Base-by-base conservation (phyloP, 2,797 vertebrate genomes). In the Xenopus petersii region DNA sequence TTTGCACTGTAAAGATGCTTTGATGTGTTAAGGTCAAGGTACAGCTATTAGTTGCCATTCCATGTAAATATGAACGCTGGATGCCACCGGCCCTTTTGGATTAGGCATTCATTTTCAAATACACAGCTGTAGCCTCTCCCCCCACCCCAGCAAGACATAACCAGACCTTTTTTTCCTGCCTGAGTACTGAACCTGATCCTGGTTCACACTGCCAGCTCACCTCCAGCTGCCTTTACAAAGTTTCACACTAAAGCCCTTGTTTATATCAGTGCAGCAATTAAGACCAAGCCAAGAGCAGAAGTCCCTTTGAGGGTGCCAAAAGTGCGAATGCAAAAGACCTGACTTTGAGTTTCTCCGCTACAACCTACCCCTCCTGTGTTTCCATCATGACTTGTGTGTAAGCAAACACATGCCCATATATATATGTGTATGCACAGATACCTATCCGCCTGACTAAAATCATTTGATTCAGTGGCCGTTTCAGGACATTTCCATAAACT, bases 181-280 rank as follows among this genome's bases (percentile, higher is more conserved):
- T 82, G 79, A 79, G 67, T 69, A 17, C 81, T 81, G 79, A 84
- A 82, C 71, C 83, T 81, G 79, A 0, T 80, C 81, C 80, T 87
- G 87, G 88, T 90, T 90, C 92, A 86, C 82, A 81, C 86, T 88
- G 90, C 89, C 86, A 88, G 87, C 90, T 92, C 88, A 91, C 90
- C 90, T 92, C 89, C 92, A 94, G 94, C 93, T 95, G 94, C 93
- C 87, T 90, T 86, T 87, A 84, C 81, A 84, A 87, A 89, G 88
- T 91, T 92, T 93, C 92, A 95, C 92, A 95, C 93, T 94, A 93
- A 94, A 92, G 89, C 90, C 88, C 92, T 94, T 95, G 95, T 95
- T 95, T 95, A 93, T 92, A 93, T 92, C 91, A 90, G 90, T 81
- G 89, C 92, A 86, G 88, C 91, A 93, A 92, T 93, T 93, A 95